Evolutionary conservation across 2,888 invertebrate species (phyloP), one percentile per base, ranked within the genome.

Genomic region (Phalangium opilio): DNA sequence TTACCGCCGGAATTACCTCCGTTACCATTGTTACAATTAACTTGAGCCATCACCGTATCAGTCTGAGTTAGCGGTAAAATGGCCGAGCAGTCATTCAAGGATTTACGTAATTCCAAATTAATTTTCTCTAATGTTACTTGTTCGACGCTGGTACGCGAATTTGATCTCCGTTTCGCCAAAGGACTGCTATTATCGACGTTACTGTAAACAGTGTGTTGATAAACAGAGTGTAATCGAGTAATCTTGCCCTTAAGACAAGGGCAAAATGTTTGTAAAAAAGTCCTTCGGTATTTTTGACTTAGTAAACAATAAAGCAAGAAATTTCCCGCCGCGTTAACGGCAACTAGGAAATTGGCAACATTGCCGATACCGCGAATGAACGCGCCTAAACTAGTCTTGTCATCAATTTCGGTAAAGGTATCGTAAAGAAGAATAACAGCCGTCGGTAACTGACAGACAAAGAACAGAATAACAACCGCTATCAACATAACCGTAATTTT

Each of bases 401-500:
- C 48, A 3, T 56, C 50, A 10, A 57, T 53, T 12, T 57, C 57
- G 36, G 58, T 56, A 38, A 63, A 57, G 1, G 61, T 57, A 18
- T 62, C 62, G 35, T 57, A 58, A 8, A 68, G 51, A 27, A 62
- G 51, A 19, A 63, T 57, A 10, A 63, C 57, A 2, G 69, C 67
- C 52, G 64, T 64, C 3, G 71, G 71, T 8, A 67, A 58, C 56
- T 72, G 71, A 49, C 70, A 70, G 10, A 71, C 48, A 12, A 71
- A 60, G 54, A 72, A 72, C 15, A 71, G 66, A 19, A 71, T 62
- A 8, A 72, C 71, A 15, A 72, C 70, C 2, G 65, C 63, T 17
- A 70, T 69, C 17, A 73, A 59, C 70, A 72, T 71, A 7, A 70
- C 62, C 3, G 72, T 72, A 18, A 71, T 70, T 39, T 67, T 62